phyloP scores from a whole-genome alignment of 2,797 vertebrate genomes.

The Mormyrops boulengeri region DNA sequence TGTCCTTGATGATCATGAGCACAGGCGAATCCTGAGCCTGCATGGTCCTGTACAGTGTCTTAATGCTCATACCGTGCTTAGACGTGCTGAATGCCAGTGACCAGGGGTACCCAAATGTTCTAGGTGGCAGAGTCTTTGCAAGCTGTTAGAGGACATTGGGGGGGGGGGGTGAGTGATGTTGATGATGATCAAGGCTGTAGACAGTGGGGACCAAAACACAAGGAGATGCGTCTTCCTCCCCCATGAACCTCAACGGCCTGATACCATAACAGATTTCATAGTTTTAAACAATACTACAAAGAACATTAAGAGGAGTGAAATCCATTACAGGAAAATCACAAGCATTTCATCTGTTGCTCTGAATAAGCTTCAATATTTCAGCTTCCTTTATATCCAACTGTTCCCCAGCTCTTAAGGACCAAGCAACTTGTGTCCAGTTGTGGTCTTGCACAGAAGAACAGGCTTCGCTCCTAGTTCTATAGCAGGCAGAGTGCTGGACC shows the following conservation, averaged over 20 bases:
- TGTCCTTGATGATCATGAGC: conserved; percentile 72
- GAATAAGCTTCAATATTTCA: not conserved
- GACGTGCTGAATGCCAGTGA: conserved; percentile 72
- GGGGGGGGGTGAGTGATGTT: not conserved
- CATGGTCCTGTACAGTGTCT: conserved; percentile 74
- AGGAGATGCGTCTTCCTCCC: not conserved
- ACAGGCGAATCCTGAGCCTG: conserved; percentile 69
- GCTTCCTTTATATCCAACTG: not conserved
- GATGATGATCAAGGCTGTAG: not conserved
- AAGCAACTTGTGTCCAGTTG: not conserved
- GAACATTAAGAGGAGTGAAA: not conserved
- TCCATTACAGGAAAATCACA: not conserved
- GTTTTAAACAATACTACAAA: not conserved
- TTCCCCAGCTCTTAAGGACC: not conserved
- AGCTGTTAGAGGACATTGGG: conserved; percentile 46
- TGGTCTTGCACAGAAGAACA: not conserved
- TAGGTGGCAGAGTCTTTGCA: conserved; percentile 71
- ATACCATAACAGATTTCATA: not conserved
- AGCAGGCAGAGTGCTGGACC: not conserved
- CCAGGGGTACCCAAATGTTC: conserved; percentile 78
- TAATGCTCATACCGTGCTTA: conserved; percentile 77
- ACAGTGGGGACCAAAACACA: not conserved
- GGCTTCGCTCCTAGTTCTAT: not conserved
- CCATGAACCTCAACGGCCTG: not conserved
- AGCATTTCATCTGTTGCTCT: not conserved